Conservation (phyloP, 2,113 vertebrate species). For the Amazona vittata region DNA sequence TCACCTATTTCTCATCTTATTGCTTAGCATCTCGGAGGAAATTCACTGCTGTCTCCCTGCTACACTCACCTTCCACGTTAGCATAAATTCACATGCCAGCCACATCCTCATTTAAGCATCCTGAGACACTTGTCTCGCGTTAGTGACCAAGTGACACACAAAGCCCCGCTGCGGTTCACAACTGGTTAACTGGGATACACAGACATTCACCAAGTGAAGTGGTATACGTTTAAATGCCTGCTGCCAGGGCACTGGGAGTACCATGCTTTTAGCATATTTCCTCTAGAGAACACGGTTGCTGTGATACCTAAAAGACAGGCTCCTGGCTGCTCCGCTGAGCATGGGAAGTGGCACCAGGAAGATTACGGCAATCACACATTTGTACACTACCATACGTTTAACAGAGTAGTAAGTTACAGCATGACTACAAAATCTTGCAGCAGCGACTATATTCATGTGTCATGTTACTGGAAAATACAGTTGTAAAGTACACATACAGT, state of each 20-base stretch:
- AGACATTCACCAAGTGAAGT: neutral
- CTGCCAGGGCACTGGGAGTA: neutral
- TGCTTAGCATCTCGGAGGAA: neutral
- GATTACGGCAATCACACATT: neutral
- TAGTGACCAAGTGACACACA: neutral
- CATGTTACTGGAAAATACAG: neutral
- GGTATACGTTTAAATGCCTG: neutral
- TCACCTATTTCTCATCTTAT: neutral
- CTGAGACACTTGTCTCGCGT: too few species aligned
- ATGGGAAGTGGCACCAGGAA: neutral
- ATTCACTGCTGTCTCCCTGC: neutral
- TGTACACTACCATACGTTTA: accelerated
- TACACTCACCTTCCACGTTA: accelerated
- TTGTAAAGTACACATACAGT: accelerated
- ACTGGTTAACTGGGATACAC: neutral
- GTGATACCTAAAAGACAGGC: neutral
- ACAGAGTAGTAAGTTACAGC: accelerated
- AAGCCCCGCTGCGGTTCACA: neutral
- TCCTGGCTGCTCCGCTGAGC: neutral
- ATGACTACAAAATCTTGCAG: neutral
- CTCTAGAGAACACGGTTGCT: slow-evolving; percentile 15
- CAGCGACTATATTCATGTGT: neutral
- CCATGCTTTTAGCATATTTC: neutral
- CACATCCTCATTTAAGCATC: neutral
- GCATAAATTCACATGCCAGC: neutral